A percentile compares a stretch with the other conserved stretches of the same genome.
These are phyloP conservation scores for Oenanthe melanoleuca DNA, from an alignment of 2,113 vertebrate genomes.

Conservation along the genomic window DNA sequence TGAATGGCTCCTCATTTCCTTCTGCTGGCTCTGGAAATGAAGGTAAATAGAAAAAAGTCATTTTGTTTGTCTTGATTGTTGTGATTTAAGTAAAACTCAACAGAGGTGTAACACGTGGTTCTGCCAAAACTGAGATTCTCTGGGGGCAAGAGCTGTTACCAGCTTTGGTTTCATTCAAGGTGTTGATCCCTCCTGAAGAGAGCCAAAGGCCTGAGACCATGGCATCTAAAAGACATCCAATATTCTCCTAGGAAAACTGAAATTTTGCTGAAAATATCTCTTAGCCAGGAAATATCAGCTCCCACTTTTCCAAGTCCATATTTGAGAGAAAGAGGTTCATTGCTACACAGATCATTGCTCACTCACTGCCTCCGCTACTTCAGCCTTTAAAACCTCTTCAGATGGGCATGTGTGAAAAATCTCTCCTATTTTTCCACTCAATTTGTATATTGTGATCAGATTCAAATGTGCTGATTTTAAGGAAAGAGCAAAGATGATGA, in stretches of 20 bases:
- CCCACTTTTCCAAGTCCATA: neutral
- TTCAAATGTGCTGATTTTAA: neutral
- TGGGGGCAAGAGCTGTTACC: neutral
- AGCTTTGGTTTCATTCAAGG: neutral
- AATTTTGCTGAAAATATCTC: neutral
- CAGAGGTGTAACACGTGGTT: accelerated
- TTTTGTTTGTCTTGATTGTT: neutral
- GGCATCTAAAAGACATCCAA: neutral
- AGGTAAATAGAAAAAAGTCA: neutral
- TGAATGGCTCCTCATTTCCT: neutral
- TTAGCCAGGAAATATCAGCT: neutral
- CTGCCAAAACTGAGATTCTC: neutral
- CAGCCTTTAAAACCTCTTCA: neutral
- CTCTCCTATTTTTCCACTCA: neutral
- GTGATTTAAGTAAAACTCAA: neutral
- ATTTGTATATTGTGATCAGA: neutral
- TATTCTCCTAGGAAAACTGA: neutral
- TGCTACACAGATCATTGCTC: neutral
- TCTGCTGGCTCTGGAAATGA: neutral
- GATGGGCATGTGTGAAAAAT: neutral
- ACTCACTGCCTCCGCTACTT: neutral
- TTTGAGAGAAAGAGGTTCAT: neutral
- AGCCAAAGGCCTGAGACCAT: neutral
- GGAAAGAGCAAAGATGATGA: neutral
- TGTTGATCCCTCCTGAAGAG: neutral